Evolutionary conservation across 2,888 invertebrate genomes (phyloP), one percentile per base, ranked within the genome.

Genomic region (Phasia obesa): DNA sequence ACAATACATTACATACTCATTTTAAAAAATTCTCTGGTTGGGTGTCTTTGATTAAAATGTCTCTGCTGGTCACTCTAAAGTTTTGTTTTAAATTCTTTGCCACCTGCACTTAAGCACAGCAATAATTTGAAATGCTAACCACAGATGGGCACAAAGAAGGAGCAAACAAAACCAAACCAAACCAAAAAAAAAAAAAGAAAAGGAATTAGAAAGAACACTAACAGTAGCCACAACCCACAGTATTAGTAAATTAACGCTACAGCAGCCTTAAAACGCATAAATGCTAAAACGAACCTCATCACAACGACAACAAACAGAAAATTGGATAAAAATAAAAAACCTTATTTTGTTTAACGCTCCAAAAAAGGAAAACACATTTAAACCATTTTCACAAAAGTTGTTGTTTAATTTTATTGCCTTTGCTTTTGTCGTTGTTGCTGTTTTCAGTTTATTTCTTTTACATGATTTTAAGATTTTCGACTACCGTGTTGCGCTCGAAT

Each of bases 41-140:
- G n/a, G n/a, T n/a, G n/a, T n/a, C n/a, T n/a, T 27, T 27, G 4
- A 27, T 27, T 27, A 27, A 27, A 27, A 27, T 27, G 3, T 27
- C 27, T n/a, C 7, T 42, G 35, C 53, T 79, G 83, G 79, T 1
- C 83, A 83, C 79, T 75, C 70, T 67, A 53, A 11, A 38, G 4
- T 64, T 9, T 47, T n/a, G n/a, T n/a, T n/a, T 27, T 49, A 21
- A 25, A 57, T 31, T 51, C 17, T 51, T 47, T 55, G 75, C 83
- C 83, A 83, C 83, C 83, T 83, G 79, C 69, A 75, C 74, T 64
- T 44, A n/a, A 67, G 35, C 38, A 65, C 70, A 65, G 53, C 65
- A 47, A 65, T 65, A 65, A 65, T 75, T 74, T 65, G 57, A 78
- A 82, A 55, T 65, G 59, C 79, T 75, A 83, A 83, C 83, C 79